Conservation (phyloP, 2,113 vertebrate genomes). For the Xiphophorus hellerii region DNA sequence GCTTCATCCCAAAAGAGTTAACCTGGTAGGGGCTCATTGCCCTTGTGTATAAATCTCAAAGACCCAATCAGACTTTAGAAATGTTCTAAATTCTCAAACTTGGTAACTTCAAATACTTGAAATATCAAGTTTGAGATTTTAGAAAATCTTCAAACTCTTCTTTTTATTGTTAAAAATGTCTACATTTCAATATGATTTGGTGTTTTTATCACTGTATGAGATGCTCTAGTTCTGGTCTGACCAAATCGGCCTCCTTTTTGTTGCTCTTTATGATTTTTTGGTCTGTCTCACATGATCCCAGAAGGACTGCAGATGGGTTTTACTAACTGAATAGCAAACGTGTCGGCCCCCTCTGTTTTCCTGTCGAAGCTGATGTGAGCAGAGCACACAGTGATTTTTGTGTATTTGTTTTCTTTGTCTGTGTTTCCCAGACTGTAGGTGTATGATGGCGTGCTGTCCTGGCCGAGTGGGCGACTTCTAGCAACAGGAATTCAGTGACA, state of each 20-base stretch:
- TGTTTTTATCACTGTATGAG: too few relatives aligned
- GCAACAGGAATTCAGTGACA: constrained; percentile 3
- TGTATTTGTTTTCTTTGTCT: constrained; percentile 49
- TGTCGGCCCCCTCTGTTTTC: constrained; percentile 33
- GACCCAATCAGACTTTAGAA: too few relatives aligned
- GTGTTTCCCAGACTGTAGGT: constrained; percentile 75
- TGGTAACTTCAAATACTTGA: too few relatives aligned
- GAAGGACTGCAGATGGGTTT: not conserved
- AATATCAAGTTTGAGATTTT: too few relatives aligned
- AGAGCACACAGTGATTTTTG: constrained; percentile 10
- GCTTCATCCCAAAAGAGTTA: too few relatives aligned
- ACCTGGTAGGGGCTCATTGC: too few relatives aligned
- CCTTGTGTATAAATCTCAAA: too few relatives aligned
- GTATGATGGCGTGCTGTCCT: constrained; percentile 78
- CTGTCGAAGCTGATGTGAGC: constrained; percentile 28
- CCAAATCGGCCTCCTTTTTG: constrained; percentile 8
- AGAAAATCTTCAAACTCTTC: too few relatives aligned
- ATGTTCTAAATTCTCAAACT: too few relatives aligned
- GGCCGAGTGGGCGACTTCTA: constrained; percentile 22
- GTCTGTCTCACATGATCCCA: constrained; percentile 15
- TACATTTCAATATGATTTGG: too few relatives aligned
- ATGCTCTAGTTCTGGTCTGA: too few relatives aligned
- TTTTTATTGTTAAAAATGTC: too few relatives aligned
- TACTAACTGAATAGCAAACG: constrained; percentile 19
- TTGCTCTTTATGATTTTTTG: constrained; percentile 11